A percentile compares a stretch with the other conserved stretches of the same genome.
Conservation (phyloP, 2,888 invertebrate genomes). For the Vannuccia rotundouncinata region DNA sequence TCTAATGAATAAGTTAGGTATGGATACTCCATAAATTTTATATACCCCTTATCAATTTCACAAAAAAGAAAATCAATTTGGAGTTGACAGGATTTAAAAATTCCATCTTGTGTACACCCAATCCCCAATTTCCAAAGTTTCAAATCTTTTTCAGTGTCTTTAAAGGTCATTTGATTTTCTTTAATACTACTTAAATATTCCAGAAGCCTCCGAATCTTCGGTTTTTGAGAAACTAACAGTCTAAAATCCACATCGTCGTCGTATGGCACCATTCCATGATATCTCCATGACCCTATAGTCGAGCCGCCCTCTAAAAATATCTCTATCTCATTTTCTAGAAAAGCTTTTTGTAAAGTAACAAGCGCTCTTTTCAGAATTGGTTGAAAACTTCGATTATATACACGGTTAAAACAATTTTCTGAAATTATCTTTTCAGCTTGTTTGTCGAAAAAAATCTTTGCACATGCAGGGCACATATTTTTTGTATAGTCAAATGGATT, state of each 20-base stretch:
- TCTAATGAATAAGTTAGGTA: no score
- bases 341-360: no score
- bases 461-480: no score
- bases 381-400: no score
- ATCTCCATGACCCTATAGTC: not conserved
- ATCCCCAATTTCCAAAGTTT: slow-evolving; percentile 31
- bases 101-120: not conserved
- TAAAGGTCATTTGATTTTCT: not conserved
- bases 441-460: no score
- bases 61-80: slow-evolving; percentile 29
- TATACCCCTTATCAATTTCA: no score
- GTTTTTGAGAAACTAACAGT: not conserved
- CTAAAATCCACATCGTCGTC: slow-evolving; percentile 13
- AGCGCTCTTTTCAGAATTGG: no score
- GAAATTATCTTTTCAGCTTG: no score
- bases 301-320: not conserved
- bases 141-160: slow-evolving; percentile 9
- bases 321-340: no score
- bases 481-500: no score
- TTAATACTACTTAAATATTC: not conserved
- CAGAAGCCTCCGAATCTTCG: not conserved
- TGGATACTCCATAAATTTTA: no score
- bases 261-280: slow-evolving; percentile 18
- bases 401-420: no score
- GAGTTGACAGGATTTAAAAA: not conserved